A percentile compares a stretch with the other conserved stretches of the same genome.
phyloP scores from a whole-genome alignment of 2,113 vertebrate species.

The Anser cygnoides region DNA sequence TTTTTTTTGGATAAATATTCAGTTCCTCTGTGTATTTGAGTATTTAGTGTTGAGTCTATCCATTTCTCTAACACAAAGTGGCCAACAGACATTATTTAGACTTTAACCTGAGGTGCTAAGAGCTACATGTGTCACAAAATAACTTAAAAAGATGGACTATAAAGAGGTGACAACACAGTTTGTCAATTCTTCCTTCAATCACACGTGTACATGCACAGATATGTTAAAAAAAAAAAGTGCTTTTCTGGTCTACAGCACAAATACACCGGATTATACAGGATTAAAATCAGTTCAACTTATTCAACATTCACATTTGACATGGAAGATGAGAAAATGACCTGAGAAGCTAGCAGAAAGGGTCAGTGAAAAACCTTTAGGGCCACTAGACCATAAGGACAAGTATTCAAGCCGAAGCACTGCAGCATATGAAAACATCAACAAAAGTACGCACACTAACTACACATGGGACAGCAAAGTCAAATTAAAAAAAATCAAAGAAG shows the following conservation, averaged over 20 bases:
- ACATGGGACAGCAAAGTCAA: slow-evolving; percentile 21
- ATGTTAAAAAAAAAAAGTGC: neutral
- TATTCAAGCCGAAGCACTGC: slow-evolving; percentile 24
- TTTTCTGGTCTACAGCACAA: neutral
- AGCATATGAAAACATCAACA: neutral
- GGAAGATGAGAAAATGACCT: slow-evolving; percentile 50
- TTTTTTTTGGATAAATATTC: neutral
- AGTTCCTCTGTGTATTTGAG: neutral
- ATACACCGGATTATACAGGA: neutral
- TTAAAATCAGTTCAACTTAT: slow-evolving; percentile 44
- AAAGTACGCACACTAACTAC: neutral
- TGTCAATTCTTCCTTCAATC: neutral
- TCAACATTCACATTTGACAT: neutral
- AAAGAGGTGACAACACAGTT: neutral
- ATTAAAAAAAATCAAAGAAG: slow-evolving; percentile 24
- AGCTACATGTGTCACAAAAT: neutral
- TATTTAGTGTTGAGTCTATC: rapidly evolving
- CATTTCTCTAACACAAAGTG: neutral
- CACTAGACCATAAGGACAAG: slow-evolving; percentile 18
- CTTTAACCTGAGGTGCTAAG: neutral
- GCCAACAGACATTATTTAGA: neutral
- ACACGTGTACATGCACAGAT: neutral
- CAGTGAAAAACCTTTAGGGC: slow-evolving; percentile 44
- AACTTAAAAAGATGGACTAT: neutral
- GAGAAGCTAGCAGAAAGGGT: slow-evolving; percentile 37